Evolutionary conservation across 2,888 invertebrate genomes (phyloP).

Genomic region (Oscheius sp.): DNA sequence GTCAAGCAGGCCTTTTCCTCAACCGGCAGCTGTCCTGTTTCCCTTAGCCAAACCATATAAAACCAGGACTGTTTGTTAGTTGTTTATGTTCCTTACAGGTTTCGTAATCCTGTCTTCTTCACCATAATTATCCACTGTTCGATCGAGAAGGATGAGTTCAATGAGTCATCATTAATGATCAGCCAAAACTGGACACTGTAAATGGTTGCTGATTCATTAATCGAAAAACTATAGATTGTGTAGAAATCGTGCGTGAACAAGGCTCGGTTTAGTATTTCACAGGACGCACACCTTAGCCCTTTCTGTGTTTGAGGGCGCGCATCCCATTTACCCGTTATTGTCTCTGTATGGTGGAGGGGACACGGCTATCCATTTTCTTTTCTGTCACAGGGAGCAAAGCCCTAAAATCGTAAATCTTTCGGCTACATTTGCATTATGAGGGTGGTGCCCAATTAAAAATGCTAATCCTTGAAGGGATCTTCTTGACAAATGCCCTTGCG

Average conservation of each 20-base stretch:
- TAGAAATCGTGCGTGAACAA: slow-evolving; percentile 28
- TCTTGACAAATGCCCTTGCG: slow-evolving; percentile 29
- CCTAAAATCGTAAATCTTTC: slow-evolving; percentile 33
- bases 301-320: slow-evolving; percentile 25
- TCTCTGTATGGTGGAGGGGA: background rate
- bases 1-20: slow-evolving; percentile 14
- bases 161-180: background rate
- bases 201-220: background rate
- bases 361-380: background rate
- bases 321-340: slow-evolving; percentile 30
- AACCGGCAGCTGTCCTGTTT: background rate
- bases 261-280: slow-evolving; percentile 30
- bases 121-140: background rate
- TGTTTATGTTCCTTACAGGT: slow-evolving; percentile 1
- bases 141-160: background rate
- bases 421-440: slow-evolving; percentile 30
- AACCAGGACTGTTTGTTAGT: slow-evolving; percentile 1
- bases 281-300: slow-evolving; percentile 30
- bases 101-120: background rate
- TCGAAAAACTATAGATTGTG: background rate
- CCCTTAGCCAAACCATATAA: slow-evolving; percentile 7
- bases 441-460: slow-evolving; percentile 18
- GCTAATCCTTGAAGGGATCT: slow-evolving; percentile 35
- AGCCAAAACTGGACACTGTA: background rate
- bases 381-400: background rate